These are phyloP conservation scores for Scaptomyza graminum DNA, from an alignment of 1,140 invertebrate species.

Conservation along the genomic window DNA sequence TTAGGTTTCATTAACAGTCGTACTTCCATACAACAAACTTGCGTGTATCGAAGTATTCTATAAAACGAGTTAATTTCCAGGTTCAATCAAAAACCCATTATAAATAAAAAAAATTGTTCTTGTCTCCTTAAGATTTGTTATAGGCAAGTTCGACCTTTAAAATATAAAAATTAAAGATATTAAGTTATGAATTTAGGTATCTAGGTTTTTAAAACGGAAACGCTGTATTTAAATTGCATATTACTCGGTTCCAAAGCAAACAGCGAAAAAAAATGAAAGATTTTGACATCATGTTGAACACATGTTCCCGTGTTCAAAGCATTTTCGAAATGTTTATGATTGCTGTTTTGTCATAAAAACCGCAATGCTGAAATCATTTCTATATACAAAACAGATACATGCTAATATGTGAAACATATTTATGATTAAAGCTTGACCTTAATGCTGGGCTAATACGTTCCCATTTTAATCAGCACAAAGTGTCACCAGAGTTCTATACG, in stretches of 20 bases:
- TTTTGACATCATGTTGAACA: conserved; percentile 62
- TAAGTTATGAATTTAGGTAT: too few relatives aligned
- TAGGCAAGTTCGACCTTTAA: too few relatives aligned
- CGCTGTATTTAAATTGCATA: too few relatives aligned
- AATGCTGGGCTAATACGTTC: conserved; percentile 28
- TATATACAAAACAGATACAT: conserved; percentile 13
- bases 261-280: background rate
- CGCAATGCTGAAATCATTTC: conserved; percentile 46
- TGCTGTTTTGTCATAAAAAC: conserved; percentile 2
- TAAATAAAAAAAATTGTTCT: too few relatives aligned
- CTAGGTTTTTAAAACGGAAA: too few relatives aligned
- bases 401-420: conserved; percentile 1
- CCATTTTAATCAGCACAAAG: conserved; percentile 51
- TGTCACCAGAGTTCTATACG: conserved; percentile 43
- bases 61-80: too few relatives aligned
- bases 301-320: conserved; percentile 44
- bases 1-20: background rate
- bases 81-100: too few relatives aligned
- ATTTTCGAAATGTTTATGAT: conserved; percentile 19
- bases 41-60: too few relatives aligned
- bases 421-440: conserved; percentile 69
- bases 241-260: too few relatives aligned
- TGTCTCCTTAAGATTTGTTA: too few relatives aligned
- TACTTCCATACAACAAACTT: too few relatives aligned
- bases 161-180: too few relatives aligned